Evolutionary conservation across 2,888 invertebrate species (phyloP).

Genomic region (Platycnemis pennipes): DNA sequence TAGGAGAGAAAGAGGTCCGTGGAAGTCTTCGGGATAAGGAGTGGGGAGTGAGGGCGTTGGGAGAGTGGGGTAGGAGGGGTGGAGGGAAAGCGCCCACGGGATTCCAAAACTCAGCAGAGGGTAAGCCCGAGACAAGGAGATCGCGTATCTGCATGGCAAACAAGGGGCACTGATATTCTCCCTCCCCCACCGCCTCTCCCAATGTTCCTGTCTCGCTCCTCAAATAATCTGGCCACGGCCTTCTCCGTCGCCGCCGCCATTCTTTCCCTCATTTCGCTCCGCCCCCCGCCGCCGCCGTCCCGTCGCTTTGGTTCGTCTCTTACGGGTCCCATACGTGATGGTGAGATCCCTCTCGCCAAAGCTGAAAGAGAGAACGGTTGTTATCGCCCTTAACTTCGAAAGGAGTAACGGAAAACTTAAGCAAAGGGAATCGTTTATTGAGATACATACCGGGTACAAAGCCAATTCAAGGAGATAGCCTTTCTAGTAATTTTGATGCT

Average conservation of each 20-base stretch:
- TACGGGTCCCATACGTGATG: no score
- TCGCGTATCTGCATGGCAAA: conserved; percentile 66
- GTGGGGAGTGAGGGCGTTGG: background rate
- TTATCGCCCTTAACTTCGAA: no score
- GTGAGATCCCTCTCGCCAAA: no score
- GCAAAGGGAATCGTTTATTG: no score
- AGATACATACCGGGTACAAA: no score
- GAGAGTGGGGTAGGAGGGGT: background rate
- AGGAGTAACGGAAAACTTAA: no score
- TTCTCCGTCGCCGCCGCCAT: background rate
- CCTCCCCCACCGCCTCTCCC: background rate
- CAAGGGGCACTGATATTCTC: conserved; percentile 60
- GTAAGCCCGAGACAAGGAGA: conserved; percentile 62
- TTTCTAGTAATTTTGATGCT: no score
- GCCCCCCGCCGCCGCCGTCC: background rate
- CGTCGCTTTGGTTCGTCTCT: background rate
- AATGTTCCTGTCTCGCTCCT: background rate
- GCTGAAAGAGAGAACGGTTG: no score
- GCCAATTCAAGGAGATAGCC: no score
- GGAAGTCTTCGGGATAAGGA: conserved; percentile 10
- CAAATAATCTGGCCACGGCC: background rate
- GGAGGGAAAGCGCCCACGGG: conserved; percentile 59
- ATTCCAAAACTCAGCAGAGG: conserved; percentile 64
- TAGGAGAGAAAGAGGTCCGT: conserved; percentile 32
- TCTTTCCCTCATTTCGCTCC: background rate